Evolutionary conservation across 1,140 invertebrate species (phyloP).

Genomic region (Drosophila tropicalis): DNA sequence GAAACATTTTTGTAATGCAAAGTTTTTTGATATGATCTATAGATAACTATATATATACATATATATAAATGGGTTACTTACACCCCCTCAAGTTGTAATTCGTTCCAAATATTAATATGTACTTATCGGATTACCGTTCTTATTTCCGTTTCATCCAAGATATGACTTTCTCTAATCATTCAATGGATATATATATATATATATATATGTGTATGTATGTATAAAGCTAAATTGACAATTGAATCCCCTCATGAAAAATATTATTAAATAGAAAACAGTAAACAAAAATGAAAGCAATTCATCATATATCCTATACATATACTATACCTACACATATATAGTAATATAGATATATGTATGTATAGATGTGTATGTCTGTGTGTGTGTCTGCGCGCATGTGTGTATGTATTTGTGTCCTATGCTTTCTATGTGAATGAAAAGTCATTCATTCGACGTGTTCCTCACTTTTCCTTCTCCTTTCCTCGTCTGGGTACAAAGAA

Average conservation of each 20-base stretch:
- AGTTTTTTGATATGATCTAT: slow-evolving; percentile 23
- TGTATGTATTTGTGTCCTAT: slow-evolving; percentile 11
- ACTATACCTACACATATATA: neutral
- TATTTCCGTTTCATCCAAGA: no score
- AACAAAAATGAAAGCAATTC: neutral
- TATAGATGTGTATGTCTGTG: neutral
- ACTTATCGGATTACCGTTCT: no score
- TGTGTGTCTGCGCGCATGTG: neutral
- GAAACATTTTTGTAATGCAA: slow-evolving; percentile 22
- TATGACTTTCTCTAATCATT: no score
- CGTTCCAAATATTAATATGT: no score
- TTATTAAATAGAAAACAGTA: no score
- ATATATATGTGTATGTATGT: no score
- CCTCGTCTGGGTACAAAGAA: slow-evolving; percentile 2
- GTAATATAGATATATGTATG: neutral
- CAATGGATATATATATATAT: no score
- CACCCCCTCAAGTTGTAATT: no score
- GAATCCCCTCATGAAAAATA: no score
- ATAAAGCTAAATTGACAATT: no score
- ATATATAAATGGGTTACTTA: slow-evolving; percentile 20
- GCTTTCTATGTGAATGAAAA: slow-evolving; percentile 8
- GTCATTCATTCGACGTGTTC: neutral
- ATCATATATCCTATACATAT: neutral
- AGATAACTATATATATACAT: slow-evolving; percentile 32
- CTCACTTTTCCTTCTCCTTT: slow-evolving; percentile 9